Conservation (phyloP, 1,140 invertebrate species). For the Micrasema longulum region DNA sequence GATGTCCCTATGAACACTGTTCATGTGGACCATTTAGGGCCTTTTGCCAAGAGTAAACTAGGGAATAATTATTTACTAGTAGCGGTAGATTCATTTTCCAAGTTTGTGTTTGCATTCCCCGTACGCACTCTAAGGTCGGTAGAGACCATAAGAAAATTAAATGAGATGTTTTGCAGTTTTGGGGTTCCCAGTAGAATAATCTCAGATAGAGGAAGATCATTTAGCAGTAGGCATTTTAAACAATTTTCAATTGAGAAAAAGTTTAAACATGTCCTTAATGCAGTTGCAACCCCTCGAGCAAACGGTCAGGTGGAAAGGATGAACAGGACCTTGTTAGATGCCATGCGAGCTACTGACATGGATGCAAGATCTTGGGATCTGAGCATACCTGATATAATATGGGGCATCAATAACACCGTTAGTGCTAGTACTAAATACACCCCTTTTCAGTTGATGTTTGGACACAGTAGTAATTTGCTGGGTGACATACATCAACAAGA, state of each 20-base stretch:
- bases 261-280: neutral
- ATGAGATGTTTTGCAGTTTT: neutral
- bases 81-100: neutral
- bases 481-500: neutral
- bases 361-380: neutral
- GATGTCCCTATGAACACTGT: neutral
- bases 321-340: neutral
- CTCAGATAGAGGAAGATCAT: neutral
- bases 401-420: neutral
- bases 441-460: neutral
- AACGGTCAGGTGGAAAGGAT: slow-evolving; percentile 5
- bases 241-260: neutral
- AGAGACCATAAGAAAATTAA: neutral
- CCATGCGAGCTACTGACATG: neutral
- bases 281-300: neutral
- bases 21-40: neutral
- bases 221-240: neutral
- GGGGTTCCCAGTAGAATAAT: neutral
- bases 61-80: neutral
- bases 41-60: neutral
- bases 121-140: neutral
- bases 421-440: slow-evolving; percentile 7
- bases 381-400: neutral
- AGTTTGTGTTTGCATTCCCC: neutral
- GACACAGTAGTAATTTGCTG: neutral